A percentile compares a stretch with the other conserved stretches of the same genome.
phyloP scores from a whole-genome alignment of 2,797 vertebrate genomes.

The Adrianichthys oophorus region DNA sequence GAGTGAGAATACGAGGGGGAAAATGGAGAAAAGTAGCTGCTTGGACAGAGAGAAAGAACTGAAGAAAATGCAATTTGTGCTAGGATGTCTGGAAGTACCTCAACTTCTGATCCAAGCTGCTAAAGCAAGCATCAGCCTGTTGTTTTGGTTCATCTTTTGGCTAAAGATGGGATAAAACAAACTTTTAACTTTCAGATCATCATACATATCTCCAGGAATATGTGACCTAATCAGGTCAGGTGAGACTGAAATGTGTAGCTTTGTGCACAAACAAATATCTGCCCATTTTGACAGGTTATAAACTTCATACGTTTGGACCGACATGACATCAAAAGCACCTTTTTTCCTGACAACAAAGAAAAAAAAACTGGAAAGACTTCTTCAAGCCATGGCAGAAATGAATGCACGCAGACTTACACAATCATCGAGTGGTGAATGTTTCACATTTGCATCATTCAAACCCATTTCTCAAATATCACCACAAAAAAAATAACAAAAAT shows the following conservation, averaged over 20 bases:
- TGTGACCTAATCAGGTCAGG: conserved; percentile 9
- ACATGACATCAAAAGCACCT: conserved; percentile 40
- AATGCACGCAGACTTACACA: neutral
- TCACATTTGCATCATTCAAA: neutral
- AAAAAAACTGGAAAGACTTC: conserved; percentile 1
- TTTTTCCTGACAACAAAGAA: conserved; percentile 20
- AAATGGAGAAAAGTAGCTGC: conserved; percentile 13
- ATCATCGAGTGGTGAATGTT: neutral
- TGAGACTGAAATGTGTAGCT: conserved; percentile 14
- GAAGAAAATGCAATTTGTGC: conserved; percentile 5
- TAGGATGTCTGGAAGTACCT: conserved; percentile 22
- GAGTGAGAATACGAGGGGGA: conserved; percentile 19
- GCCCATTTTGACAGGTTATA: conserved; percentile 12
- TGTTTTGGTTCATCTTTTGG: no score
- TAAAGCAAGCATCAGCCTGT: conserved; percentile 37
- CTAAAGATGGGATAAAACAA: no score
- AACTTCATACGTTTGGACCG: conserved; percentile 30
- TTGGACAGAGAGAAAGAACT: conserved; percentile 29
- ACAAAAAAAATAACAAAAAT: neutral
- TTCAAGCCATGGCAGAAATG: neutral
- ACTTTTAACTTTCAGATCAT: no score
- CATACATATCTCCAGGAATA: no score
- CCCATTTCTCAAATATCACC: neutral
- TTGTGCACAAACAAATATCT: conserved; percentile 20
- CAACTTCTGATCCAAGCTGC: conserved; percentile 16